These are phyloP conservation scores for Brachionus angularis DNA, from an alignment of 1,140 invertebrate genomes.

Conservation along the genomic window DNA sequence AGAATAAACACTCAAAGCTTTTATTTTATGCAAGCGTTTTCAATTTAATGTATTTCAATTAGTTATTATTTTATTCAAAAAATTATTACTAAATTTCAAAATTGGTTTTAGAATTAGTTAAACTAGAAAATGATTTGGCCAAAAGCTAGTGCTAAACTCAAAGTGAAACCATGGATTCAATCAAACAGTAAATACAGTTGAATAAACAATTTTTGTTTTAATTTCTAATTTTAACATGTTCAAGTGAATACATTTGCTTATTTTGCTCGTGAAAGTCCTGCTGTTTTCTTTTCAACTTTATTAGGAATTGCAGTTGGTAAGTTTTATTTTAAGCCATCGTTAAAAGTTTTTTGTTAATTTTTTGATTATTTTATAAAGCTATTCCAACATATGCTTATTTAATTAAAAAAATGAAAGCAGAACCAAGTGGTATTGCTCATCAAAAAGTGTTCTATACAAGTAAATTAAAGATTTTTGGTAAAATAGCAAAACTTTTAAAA, in stretches of 20 bases:
- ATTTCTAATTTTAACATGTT: background rate
- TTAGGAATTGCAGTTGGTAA: slow-evolving; percentile 15
- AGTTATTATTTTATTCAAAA: too few species aligned
- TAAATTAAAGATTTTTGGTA: background rate
- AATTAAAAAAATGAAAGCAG: background rate
- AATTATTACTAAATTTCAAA: background rate
- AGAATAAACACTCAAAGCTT: too few species aligned
- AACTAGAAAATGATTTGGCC: slow-evolving; percentile 40
- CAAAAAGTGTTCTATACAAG: slow-evolving; percentile 33
- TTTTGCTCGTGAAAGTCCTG: slow-evolving; percentile 32
- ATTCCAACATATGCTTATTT: slow-evolving; percentile 13
- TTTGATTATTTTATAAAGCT: background rate
- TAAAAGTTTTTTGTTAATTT: background rate
- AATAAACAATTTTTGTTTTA: background rate
- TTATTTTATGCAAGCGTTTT: too few species aligned
- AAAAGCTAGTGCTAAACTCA: slow-evolving; percentile 39
- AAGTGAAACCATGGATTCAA: slow-evolving; percentile 28
- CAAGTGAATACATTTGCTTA: background rate
- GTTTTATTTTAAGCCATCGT: background rate
- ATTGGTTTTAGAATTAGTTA: background rate
- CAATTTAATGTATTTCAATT: too few species aligned
- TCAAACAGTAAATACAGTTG: background rate
- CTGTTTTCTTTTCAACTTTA: slow-evolving; percentile 20
- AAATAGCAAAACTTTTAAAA: background rate
- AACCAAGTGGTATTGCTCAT: slow-evolving; percentile 22